phyloP scores from a whole-genome alignment of 2,888 invertebrate species.

The Pollenia angustigena region DNA sequence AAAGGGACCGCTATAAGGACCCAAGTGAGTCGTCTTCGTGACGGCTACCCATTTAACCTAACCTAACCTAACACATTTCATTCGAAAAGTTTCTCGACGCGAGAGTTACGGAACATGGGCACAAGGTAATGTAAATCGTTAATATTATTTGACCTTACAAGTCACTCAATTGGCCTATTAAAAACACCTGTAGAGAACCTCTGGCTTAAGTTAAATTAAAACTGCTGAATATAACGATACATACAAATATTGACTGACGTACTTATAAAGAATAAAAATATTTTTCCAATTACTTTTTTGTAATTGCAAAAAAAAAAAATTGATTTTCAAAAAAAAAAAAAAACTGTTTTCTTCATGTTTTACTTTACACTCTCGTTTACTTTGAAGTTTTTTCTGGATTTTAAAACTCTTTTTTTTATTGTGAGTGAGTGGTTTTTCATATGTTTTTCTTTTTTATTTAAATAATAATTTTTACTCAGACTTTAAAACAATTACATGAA shows the following conservation, averaged over 20 bases:
- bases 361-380: conserved; percentile 19
- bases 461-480: conserved; percentile 24
- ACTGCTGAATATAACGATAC: not conserved
- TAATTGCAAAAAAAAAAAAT: conserved; percentile 13
- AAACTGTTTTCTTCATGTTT: not conserved
- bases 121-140: no score
- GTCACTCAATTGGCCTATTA: no score
- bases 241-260: not conserved
- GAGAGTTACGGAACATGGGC: no score
- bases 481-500: conserved; percentile 18
- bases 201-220: conserved; percentile 5
- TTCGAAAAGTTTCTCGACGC: no score
- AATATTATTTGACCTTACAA: no score
- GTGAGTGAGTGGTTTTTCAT: not conserved
- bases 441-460: not conserved
- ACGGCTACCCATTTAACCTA: no score
- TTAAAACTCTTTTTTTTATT: conserved; percentile 1
- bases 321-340: conserved; percentile 7
- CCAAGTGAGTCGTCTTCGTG: no score
- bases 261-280: not conserved
- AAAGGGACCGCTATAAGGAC: no score
- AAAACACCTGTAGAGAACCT: conserved; percentile 21
- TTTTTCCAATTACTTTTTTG: conserved; percentile 5
- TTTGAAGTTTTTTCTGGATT: conserved; percentile 5
- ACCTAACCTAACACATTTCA: no score